Evolutionary conservation across 2,888 invertebrate genomes (phyloP).

Genomic region (Mechanitis mazaeus): DNA sequence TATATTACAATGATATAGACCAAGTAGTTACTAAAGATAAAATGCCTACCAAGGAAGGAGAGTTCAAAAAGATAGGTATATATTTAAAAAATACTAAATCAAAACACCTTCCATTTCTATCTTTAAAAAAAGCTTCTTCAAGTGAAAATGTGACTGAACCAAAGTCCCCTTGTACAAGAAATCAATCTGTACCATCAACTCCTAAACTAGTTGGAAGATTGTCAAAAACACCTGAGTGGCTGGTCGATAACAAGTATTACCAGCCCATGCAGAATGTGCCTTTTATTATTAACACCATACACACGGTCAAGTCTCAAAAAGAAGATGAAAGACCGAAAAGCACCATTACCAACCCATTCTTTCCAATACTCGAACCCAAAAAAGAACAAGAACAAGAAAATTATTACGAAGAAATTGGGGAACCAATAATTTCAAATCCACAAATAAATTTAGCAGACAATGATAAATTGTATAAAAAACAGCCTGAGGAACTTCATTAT

Average conservation of each 20-base stretch:
- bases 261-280: slow-evolving; percentile 62
- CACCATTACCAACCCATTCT: slow-evolving; percentile 37
- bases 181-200: slow-evolving; percentile 32
- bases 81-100: slow-evolving; percentile 56
- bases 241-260: slow-evolving; percentile 63
- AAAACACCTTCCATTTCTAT: slow-evolving; percentile 48
- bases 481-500: slow-evolving; percentile 45
- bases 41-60: slow-evolving; percentile 32
- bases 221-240: slow-evolving; percentile 54
- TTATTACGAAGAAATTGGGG: slow-evolving; percentile 67
- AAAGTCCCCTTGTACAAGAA: slow-evolving; percentile 38
- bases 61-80: slow-evolving; percentile 42
- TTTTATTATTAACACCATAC: slow-evolving; percentile 54
- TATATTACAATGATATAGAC: slow-evolving; percentile 64
- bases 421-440: slow-evolving; percentile 35
- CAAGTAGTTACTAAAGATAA: slow-evolving; percentile 45
- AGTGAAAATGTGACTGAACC: slow-evolving; percentile 42
- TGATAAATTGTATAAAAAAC: slow-evolving; percentile 56
- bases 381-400: slow-evolving; percentile 55
- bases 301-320: slow-evolving; percentile 27
- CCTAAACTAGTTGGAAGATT: slow-evolving; percentile 45
- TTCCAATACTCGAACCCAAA: slow-evolving; percentile 27
- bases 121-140: slow-evolving; percentile 46
- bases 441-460: slow-evolving; percentile 60
- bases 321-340: slow-evolving; percentile 31